Evolutionary conservation across 1,140 invertebrate genomes (phyloP), one percentile per base, ranked within the genome.

Genomic region (Aphaenogaster rudis): DNA sequence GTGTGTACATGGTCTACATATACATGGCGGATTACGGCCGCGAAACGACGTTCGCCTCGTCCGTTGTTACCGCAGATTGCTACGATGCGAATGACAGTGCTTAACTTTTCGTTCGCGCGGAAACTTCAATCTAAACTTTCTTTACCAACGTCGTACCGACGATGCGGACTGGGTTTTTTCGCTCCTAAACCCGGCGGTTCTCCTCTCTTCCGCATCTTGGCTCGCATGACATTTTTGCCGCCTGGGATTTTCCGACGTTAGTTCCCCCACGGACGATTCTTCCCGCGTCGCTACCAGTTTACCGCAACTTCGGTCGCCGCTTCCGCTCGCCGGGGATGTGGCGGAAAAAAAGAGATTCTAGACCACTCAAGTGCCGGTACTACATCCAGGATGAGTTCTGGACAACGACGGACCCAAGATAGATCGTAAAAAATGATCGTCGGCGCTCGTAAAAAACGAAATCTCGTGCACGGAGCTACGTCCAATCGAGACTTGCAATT

Each of bases 61-160:
- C 39, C 77, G 79, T 91, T 90, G 87, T 91, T 89, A 86, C 72
- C 89, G 78, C 74, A 76, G 78, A 90, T 91, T 88, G 89, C 87
- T 82, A 87, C 82, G 87, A 88, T 88, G 90, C 89, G 78, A 92
- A 79, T 88, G 90, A 92, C 90, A 88, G 88, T 89, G 88, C 92
- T 93, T 93, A 93, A 94, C 93, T 94, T 94, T 90, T 93, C 88
- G 88, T 88, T 88, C 88, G 88, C 88, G 63, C 64, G 89, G 88
- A 90, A 93, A 94, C 91, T 94, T 94, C 91, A 90, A 94, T 92
- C 87, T 88, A 87, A 94, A 94, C 92, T 93, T 94, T 93, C 72
- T 88, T 80, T 72, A 15, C 36, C 42, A 11, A 21, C 61, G n/a
- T 17, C 8, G 48, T 57, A 3, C 17, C 50, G 50, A 28, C 77